phyloP scores from a whole-genome alignment of 53 echinoderm and acorn worm species.

The Mesocentrotus franciscanus region DNA sequence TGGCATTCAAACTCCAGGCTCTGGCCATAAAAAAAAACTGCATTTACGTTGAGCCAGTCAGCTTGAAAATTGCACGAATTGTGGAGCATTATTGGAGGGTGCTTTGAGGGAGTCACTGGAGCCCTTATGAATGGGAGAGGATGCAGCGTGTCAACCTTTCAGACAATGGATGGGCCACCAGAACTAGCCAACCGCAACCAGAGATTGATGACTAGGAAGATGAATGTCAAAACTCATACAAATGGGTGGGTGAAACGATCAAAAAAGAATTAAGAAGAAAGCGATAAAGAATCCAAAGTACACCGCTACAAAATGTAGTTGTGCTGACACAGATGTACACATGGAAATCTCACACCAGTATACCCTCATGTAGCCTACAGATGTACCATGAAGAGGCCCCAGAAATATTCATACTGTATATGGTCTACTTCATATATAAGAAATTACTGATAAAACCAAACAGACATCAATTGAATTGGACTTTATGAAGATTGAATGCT shows the following conservation, averaged over 20 bases:
- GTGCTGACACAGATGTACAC: background rate
- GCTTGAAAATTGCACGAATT: slow-evolving; percentile 22
- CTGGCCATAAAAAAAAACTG: slow-evolving; percentile 37
- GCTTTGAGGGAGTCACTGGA: background rate
- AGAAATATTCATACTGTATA: background rate
- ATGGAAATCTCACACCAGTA: background rate
- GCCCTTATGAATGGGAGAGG: slow-evolving; percentile 33
- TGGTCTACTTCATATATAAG: background rate
- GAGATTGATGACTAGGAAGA: background rate
- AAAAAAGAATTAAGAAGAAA: background rate
- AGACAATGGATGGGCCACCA: background rate
- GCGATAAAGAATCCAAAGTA: background rate
- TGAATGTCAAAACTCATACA: slow-evolving; percentile 39
- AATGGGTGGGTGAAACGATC: slow-evolving; percentile 32
- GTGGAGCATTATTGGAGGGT: slow-evolving; percentile 14
- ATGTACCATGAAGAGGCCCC: background rate
- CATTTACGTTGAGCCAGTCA: slow-evolving; percentile 24
- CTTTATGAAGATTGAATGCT: background rate
- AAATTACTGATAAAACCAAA: too few relatives aligned
- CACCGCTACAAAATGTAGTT: background rate
- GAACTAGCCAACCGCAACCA: slow-evolving; percentile 27
- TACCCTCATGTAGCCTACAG: background rate
- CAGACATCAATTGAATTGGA: too few relatives aligned
- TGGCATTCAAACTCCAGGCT: slow-evolving; percentile 11
- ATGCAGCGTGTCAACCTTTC: background rate